Conservation (phyloP, 1,140 invertebrate species). For the Maconellicoccus hirsutus region DNA sequence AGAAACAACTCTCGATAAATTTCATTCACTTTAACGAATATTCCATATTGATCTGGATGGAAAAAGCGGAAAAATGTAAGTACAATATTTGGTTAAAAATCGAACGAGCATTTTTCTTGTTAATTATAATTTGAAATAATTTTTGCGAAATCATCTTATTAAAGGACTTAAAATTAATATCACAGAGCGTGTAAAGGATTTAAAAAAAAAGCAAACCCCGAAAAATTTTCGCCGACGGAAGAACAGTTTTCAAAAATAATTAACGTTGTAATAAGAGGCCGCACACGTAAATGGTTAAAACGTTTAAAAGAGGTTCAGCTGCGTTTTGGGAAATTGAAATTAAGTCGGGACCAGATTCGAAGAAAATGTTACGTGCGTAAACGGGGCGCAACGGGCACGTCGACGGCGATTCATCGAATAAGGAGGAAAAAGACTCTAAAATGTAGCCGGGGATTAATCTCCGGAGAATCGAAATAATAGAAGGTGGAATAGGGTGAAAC, state of each 20-base stretch:
- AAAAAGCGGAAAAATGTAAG: no score
- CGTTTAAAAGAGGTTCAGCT: conserved; percentile 18
- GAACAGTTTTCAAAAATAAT: conserved; percentile 10
- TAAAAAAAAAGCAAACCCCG: no score
- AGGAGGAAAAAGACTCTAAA: conserved; percentile 8
- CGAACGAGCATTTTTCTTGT: no score
- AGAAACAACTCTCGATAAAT: no score
- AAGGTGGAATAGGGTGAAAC: background rate
- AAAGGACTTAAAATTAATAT: no score
- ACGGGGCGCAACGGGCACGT: background rate
- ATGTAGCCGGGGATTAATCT: conserved; percentile 17
- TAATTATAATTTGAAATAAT: no score
- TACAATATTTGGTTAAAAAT: no score
- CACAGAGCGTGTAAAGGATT: no score
- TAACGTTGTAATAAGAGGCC: background rate
- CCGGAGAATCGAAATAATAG: conserved; percentile 18
- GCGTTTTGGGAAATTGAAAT: conserved; percentile 17
- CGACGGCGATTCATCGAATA: background rate
- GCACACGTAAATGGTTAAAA: conserved; percentile 13
- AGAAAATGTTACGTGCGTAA: background rate
- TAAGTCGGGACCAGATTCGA: conserved; percentile 14
- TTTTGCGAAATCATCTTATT: no score
- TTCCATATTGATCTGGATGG: no score
- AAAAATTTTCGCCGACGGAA: no score
- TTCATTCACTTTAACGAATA: no score